These are phyloP conservation scores for Centroberyx gerrardi DNA, from an alignment of 2,797 vertebrate genomes.

Conservation along the genomic window DNA sequence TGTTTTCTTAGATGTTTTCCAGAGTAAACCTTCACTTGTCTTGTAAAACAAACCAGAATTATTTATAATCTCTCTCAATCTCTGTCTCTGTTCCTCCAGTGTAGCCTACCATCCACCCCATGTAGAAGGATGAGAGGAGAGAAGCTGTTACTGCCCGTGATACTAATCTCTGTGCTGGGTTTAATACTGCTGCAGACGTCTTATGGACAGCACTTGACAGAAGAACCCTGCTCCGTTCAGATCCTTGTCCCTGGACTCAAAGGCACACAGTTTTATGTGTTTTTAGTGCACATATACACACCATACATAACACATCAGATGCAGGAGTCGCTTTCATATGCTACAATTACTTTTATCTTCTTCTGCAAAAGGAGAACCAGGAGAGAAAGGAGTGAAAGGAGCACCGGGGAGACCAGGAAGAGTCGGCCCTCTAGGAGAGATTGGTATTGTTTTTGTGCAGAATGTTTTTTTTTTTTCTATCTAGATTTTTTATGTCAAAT, in stretches of 20 bases:
- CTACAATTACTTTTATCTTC: neutral
- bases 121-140: slow-evolving; percentile 88
- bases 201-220: slow-evolving; percentile 88
- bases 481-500: neutral
- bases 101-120: slow-evolving; percentile 31
- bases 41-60: neutral
- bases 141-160: slow-evolving; percentile 80
- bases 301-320: neutral
- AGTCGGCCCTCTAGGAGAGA: slow-evolving; percentile 94
- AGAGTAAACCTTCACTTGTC: neutral
- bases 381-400: slow-evolving; percentile 95
- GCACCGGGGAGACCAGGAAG: slow-evolving; percentile 93
- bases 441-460: slow-evolving; percentile 81
- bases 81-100: slow-evolving; percentile 38
- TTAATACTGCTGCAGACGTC: slow-evolving; percentile 85
- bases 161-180: slow-evolving; percentile 86
- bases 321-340: neutral
- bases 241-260: slow-evolving; percentile 98
- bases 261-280: slow-evolving; percentile 83
- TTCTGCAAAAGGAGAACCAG: slow-evolving; percentile 89
- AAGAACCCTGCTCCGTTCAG: slow-evolving; percentile 96
- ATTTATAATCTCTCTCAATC: neutral
- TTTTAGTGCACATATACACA: neutral
- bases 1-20: neutral
- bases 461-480: neutral